Conservation (phyloP, 1,140 invertebrate species). For the Drosophila kurseongensis region DNA sequence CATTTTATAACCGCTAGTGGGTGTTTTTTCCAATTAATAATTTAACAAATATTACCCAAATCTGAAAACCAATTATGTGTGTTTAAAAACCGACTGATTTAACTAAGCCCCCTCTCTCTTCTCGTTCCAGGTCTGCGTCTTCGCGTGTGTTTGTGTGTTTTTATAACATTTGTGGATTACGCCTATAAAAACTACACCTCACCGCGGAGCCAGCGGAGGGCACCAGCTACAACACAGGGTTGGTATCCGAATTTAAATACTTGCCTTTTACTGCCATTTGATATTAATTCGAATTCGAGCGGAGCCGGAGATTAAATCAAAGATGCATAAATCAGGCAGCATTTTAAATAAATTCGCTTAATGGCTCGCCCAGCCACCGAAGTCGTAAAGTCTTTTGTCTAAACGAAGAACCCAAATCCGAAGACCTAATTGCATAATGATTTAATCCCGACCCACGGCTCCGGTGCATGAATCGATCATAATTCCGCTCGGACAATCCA, state of each 20-base stretch:
- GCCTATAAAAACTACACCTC: constrained; percentile 69
- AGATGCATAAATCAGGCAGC: constrained; percentile 60
- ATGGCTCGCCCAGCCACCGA: constrained; percentile 31
- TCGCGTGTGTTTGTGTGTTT: constrained; percentile 40
- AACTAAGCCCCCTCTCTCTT: constrained; percentile 21
- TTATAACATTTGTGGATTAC: constrained; percentile 71
- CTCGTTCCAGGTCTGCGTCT: constrained; percentile 57
- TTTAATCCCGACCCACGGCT: constrained; percentile 62
- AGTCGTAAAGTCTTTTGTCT: constrained; percentile 60
- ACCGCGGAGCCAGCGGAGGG: constrained; percentile 28
- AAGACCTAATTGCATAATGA: constrained; percentile 75
- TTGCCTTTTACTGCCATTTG: constrained; percentile 56
- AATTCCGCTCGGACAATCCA: constrained; percentile 37
- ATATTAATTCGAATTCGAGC: constrained; percentile 50
- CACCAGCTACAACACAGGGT: constrained; percentile 47
- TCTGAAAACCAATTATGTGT: not conserved
- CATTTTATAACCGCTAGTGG: not conserved
- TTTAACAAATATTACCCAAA: constrained; percentile 14
- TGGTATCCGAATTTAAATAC: constrained; percentile 61
- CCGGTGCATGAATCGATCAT: constrained; percentile 73
- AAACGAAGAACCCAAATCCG: constrained; percentile 35
- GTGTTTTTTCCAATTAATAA: not conserved
- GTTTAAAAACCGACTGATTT: constrained; percentile 2
- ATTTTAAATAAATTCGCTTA: constrained; percentile 65
- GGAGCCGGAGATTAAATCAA: constrained; percentile 43